phyloP scores from a whole-genome alignment of 2,888 invertebrate species.

The Nipponacmea schrenckii region DNA sequence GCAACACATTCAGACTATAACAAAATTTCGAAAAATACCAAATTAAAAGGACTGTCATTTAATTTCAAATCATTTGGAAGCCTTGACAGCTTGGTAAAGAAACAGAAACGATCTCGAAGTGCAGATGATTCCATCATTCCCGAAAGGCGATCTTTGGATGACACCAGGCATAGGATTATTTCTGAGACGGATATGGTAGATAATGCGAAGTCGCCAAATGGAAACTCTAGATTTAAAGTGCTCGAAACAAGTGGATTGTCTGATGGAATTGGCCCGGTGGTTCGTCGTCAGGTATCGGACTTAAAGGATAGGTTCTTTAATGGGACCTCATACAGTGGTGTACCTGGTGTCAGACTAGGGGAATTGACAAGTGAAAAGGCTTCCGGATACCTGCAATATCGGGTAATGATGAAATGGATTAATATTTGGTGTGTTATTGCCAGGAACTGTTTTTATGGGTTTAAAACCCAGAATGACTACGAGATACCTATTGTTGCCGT shows the following conservation, averaged over 20 bases:
- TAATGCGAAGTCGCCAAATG: not conserved
- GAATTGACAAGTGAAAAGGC: slow-evolving; percentile 15
- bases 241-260: slow-evolving; percentile 20
- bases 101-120: slow-evolving; percentile 35
- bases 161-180: slow-evolving; percentile 6
- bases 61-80: slow-evolving; percentile 46
- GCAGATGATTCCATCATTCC: slow-evolving; percentile 22
- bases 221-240: not conserved
- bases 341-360: slow-evolving; percentile 22
- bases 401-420: slow-evolving; percentile 46
- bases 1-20: slow-evolving; percentile 38
- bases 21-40: slow-evolving; percentile 20
- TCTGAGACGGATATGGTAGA: not conserved
- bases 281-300: slow-evolving; percentile 49
- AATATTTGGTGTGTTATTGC: slow-evolving; percentile 53
- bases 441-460: slow-evolving; percentile 53
- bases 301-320: slow-evolving; percentile 48
- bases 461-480: slow-evolving; percentile 42
- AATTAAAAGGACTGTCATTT: slow-evolving; percentile 28
- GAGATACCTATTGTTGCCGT: slow-evolving; percentile 46
- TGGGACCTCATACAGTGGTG: slow-evolving; percentile 15
- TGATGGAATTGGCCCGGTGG: slow-evolving; percentile 35
- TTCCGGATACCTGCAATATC: slow-evolving; percentile 37
- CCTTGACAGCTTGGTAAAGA: slow-evolving; percentile 40
- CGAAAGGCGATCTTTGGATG: slow-evolving; percentile 32